A percentile compares a stretch with the other conserved stretches of the same genome.
Conservation (phyloP, 2,888 invertebrate species). For the Calliscelio sp. region DNA sequence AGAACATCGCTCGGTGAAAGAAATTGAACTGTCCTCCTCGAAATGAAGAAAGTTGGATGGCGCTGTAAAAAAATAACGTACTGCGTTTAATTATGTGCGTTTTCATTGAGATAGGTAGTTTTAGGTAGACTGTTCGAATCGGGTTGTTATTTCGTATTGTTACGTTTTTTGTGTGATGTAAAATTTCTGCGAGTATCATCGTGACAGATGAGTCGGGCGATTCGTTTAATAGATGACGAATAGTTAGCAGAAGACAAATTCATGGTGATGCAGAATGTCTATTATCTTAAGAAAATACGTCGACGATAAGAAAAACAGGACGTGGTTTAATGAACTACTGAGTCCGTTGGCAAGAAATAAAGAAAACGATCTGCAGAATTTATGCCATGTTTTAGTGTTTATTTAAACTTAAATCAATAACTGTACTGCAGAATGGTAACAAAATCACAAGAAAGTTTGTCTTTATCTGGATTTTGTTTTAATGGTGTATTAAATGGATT, state of each 20-base stretch:
- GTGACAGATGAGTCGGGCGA: not conserved
- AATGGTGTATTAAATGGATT: too few relatives aligned
- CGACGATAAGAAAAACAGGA: slow-evolving; percentile 9
- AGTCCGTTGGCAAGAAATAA: too few relatives aligned
- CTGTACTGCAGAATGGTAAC: too few relatives aligned
- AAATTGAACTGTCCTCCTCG: slow-evolving; percentile 67
- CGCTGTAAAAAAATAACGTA: slow-evolving; percentile 52
- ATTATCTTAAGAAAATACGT: slow-evolving; percentile 32
- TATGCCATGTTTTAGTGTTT: too few relatives aligned
- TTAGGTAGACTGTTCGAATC: too few relatives aligned
- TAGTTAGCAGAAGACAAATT: slow-evolving; percentile 32
- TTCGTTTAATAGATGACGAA: slow-evolving; percentile 38
- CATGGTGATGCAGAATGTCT: slow-evolving; percentile 31
- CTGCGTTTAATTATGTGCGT: slow-evolving; percentile 66
- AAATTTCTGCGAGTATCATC: not conserved
- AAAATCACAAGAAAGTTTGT: too few relatives aligned
- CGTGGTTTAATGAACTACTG: too few relatives aligned
- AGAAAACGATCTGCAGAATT: too few relatives aligned
- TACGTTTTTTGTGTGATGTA: not conserved
- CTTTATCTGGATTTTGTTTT: too few relatives aligned
- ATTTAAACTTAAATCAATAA: too few relatives aligned
- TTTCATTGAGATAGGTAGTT: not conserved
- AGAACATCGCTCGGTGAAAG: slow-evolving; percentile 58
- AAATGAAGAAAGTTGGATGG: slow-evolving; percentile 64
- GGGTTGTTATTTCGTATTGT: not conserved